Percentiles rank a stretch among this genome's conserved stretches.
Evolutionary conservation across 2,113 vertebrate species (phyloP).

Genomic region (Saguinus midas): DNA sequence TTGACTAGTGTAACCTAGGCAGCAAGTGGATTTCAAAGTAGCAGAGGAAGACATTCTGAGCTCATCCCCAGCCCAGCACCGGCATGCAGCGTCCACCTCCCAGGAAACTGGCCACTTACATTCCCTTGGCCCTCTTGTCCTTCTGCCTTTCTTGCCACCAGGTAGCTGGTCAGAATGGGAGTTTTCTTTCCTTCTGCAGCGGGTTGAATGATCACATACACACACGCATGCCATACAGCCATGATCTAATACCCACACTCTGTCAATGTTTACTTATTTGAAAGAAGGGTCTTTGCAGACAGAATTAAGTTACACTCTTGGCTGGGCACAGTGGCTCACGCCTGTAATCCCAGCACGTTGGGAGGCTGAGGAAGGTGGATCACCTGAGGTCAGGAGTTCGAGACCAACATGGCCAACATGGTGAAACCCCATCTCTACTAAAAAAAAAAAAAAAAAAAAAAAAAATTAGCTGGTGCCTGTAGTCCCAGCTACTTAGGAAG

Average conservation of each 20-base stretch:
- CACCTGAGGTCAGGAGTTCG: too few relatives aligned
- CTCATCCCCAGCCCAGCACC: fast-evolving
- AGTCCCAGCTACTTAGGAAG: too few relatives aligned
- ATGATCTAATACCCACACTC: neutral
- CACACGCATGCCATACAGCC: neutral
- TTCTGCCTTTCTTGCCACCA: too few relatives aligned
- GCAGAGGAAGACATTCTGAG: neutral
- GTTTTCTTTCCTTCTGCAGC: neutral
- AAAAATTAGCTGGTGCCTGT: too few relatives aligned
- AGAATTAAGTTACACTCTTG: too few relatives aligned
- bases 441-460: too few relatives aligned
- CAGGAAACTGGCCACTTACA: neutral
- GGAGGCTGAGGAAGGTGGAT: too few relatives aligned
- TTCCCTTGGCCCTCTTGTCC: too few relatives aligned
- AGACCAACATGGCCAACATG: too few relatives aligned
- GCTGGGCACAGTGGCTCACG: too few relatives aligned
- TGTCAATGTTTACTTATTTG: neutral
- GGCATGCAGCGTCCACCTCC: neutral
- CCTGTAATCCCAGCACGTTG: too few relatives aligned
- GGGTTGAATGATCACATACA: neutral
- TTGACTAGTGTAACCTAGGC: neutral
- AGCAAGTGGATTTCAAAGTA: neutral
- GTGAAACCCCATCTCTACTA: too few relatives aligned
- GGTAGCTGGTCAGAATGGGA: neutral
- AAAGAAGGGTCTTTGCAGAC: neutral